Evolutionary conservation across 2,888 invertebrate genomes (phyloP), one percentile per base, ranked within the genome.

Genomic region (Dryobota labecula): DNA sequence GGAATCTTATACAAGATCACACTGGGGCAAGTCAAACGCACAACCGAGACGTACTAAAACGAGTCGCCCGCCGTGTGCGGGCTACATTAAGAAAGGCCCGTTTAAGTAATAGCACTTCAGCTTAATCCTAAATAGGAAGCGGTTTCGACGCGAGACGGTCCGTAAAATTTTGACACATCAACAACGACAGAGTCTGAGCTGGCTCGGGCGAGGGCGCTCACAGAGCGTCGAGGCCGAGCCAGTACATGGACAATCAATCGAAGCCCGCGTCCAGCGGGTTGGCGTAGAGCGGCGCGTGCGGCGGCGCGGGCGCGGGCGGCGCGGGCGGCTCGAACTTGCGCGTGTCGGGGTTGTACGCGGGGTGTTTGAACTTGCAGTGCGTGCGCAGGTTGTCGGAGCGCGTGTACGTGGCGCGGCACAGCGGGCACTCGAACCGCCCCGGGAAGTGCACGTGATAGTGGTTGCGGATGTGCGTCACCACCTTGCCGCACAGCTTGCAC

Each of bases 361-460:
- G 98, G 96, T 98, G 98, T 96, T 98, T 98, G 97, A 98, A 98
- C 97, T 98, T 98, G 97, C 98, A 98, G 96, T 98, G 98, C 94
- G 98, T 98, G 94, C 98, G 98, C 95, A 98, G 97, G 96, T 98
- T 98, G 97, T 98, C 98, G 96, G 98, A 98, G 96, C 98, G 97
- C 93, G 98, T 98, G 97, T 98, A 98, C 90, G 98, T 98, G 94
- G 98, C 98, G 95, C 98, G 97, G 96, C 98, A 98, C 94, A 98
- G 97, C 93, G 98, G 98, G 95, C 98, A 98, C 97, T 98, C 98
- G 97, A 98, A 98, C 94, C 98, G 97, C 92, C 98, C 98, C 93
- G 98, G 98, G 97, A 98, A 98, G 97, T 98, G 98, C 96, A 98
- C 98, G 97, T 98, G 98, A 97, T 98, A 98, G 97, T 98, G 98